Evolutionary conservation across 2,888 invertebrate species (phyloP).

Genomic region (Pyrocoelia pectoralis): DNA sequence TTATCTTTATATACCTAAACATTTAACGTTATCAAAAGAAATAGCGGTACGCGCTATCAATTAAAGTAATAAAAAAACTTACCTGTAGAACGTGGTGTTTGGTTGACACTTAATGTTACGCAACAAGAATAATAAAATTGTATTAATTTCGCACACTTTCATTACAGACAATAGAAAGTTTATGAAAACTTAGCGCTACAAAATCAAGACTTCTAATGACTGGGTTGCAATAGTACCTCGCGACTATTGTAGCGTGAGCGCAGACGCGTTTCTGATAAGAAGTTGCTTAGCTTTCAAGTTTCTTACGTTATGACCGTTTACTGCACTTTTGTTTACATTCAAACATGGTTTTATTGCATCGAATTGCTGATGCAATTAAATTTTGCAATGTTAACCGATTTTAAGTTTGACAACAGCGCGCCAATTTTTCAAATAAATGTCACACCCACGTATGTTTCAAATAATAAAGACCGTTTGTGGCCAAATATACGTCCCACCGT

Average conservation of each 20-base stretch:
- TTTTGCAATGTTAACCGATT: neutral
- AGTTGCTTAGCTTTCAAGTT: constrained; percentile 17
- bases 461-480: neutral
- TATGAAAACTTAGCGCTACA: too few relatives aligned
- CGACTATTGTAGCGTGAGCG: neutral
- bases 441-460: neutral
- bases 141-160: too few relatives aligned
- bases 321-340: constrained; percentile 18
- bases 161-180: too few relatives aligned
- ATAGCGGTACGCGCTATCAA: too few relatives aligned
- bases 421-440: neutral
- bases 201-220: constrained; percentile 1
- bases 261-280: constrained; percentile 26
- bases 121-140: too few relatives aligned
- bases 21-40: too few relatives aligned
- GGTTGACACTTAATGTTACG: too few relatives aligned
- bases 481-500: constrained; percentile 7
- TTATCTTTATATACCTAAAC: too few relatives aligned
- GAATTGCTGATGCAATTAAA: constrained; percentile 15
- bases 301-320: constrained; percentile 13
- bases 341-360: constrained; percentile 17
- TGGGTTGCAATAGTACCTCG: neutral
- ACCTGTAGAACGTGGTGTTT: too few relatives aligned
- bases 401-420: too few relatives aligned
- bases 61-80: too few relatives aligned